These are phyloP conservation scores for Eupithecia insigniata DNA, from an alignment of 2,888 invertebrate genomes.

Conservation along the genomic window DNA sequence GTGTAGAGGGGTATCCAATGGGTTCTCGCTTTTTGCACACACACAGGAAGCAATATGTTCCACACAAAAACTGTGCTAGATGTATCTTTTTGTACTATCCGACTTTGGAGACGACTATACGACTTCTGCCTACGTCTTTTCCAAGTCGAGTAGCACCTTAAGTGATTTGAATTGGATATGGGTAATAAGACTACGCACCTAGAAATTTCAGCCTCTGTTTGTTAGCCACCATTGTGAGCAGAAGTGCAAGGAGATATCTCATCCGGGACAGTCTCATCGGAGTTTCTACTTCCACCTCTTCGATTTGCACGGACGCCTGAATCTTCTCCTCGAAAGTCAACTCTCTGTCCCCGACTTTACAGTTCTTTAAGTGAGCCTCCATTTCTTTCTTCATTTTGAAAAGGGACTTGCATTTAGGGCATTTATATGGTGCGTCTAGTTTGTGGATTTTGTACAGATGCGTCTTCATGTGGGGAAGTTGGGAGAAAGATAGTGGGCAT, in stretches of 20 bases:
- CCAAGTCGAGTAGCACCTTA: constrained; percentile 6
- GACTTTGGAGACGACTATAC: background rate
- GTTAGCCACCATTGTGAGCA: constrained; percentile 92
- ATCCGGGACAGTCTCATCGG: constrained; percentile 89
- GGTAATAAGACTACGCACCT: constrained; percentile 85
- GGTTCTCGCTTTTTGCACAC: constrained; percentile 72
- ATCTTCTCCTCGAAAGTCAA: constrained; percentile 60
- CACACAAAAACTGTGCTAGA: constrained; percentile 73
- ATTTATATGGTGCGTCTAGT: constrained; percentile 90
- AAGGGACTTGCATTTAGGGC: constrained; percentile 88
- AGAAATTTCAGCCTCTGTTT: constrained; percentile 90
- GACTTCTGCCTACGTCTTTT: background rate
- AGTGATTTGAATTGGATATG: constrained; percentile 55
- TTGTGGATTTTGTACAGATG: constrained; percentile 94
- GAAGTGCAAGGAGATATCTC: constrained; percentile 90
- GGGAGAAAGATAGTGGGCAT: constrained; percentile 90
- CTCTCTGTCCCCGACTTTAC: constrained; percentile 63
- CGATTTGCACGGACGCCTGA: constrained; percentile 59
- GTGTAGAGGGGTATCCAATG: constrained; percentile 50
- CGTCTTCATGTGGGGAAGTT: constrained; percentile 93
- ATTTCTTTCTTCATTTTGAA: constrained; percentile 91
- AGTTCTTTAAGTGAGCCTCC: constrained; percentile 85
- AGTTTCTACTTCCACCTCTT: constrained; percentile 73
- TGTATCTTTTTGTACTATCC: constrained; percentile 10
- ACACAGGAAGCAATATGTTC: constrained; percentile 78